phyloP scores from a whole-genome alignment of 2,797 vertebrate species.

The Epinephelus malabaricus region DNA sequence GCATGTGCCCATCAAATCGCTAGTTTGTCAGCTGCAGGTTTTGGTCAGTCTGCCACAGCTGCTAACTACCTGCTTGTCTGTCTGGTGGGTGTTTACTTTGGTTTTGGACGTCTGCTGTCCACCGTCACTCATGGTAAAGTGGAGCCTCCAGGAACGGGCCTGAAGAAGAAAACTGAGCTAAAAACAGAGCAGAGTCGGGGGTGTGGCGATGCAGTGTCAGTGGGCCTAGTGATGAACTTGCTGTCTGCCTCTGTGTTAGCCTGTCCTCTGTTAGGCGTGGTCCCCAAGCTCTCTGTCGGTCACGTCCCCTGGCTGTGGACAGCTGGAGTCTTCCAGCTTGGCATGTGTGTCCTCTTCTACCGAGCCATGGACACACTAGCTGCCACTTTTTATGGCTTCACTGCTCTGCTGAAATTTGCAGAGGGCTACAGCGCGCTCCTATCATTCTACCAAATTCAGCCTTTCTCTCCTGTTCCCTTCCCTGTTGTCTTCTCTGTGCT shows the following conservation, averaged over 20 bases:
- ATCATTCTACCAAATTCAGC: conserved; percentile 70
- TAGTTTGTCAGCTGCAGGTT: conserved; percentile 66
- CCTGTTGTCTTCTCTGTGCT: conserved; percentile 88
- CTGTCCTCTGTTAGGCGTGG: conserved; percentile 88
- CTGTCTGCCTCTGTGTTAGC: conserved; percentile 87
- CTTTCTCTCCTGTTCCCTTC: conserved; percentile 81
- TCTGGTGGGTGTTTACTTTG: conserved; percentile 86
- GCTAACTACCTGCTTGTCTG: conserved; percentile 88
- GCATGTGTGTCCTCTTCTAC: conserved; percentile 87
- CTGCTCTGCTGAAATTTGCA: conserved; percentile 86
- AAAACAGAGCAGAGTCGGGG: conserved; percentile 46
- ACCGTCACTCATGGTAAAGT: conserved; percentile 78
- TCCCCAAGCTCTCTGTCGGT: conserved; percentile 80
- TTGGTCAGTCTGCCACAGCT: conserved; percentile 87
- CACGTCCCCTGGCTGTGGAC: conserved; percentile 93
- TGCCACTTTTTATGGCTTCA: conserved; percentile 89
- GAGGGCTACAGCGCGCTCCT: conserved; percentile 88
- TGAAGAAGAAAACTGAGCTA: conserved; percentile 57
- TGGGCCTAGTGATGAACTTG: conserved; percentile 88
- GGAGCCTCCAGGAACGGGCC: conserved; percentile 77
- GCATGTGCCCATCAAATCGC: conserved; percentile 90
- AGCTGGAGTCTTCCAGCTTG: conserved; percentile 88
- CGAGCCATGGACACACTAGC: conserved; percentile 83
- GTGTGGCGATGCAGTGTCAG: conserved; percentile 53
- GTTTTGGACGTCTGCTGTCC: conserved; percentile 82